A percentile compares a stretch with the other conserved stretches of the same genome.
Evolutionary conservation across 2,113 vertebrate genomes (phyloP).

Genomic region (Coreoperca whiteheadi): DNA sequence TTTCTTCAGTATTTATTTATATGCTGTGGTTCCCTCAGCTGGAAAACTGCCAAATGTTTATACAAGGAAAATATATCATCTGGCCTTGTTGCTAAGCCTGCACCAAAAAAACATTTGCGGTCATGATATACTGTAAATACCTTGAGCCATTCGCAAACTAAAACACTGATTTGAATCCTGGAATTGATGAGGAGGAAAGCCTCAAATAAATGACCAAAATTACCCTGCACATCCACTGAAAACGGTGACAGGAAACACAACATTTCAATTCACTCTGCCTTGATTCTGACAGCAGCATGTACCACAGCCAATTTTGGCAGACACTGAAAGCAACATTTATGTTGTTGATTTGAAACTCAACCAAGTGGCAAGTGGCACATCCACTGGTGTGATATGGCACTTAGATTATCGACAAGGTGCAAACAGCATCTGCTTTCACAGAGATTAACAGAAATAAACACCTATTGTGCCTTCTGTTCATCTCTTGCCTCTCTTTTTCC

Average conservation of each 20-base stretch:
- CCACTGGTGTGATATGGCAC: neutral
- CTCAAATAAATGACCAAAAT: neutral
- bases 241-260: neutral
- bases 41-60: constrained; percentile 21
- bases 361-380: neutral
- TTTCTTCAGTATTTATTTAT: constrained; percentile 10
- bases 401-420: neutral
- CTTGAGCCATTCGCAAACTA: neutral
- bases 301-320: neutral
- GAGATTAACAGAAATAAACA: neutral
- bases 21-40: neutral
- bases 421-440: neutral
- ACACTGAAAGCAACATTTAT: neutral
- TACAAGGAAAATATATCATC: constrained; percentile 20
- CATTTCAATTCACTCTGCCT: neutral
- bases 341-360: neutral
- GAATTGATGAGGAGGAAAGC: neutral
- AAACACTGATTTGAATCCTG: neutral
- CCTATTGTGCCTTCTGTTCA: neutral
- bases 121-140: neutral
- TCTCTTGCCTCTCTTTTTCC: neutral
- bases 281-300: neutral
- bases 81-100: constrained; percentile 7
- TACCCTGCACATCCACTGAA: neutral
- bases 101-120: constrained; percentile 9